Conservation (phyloP, 2,113 vertebrate species). For the Zootoca vivipara region DNA sequence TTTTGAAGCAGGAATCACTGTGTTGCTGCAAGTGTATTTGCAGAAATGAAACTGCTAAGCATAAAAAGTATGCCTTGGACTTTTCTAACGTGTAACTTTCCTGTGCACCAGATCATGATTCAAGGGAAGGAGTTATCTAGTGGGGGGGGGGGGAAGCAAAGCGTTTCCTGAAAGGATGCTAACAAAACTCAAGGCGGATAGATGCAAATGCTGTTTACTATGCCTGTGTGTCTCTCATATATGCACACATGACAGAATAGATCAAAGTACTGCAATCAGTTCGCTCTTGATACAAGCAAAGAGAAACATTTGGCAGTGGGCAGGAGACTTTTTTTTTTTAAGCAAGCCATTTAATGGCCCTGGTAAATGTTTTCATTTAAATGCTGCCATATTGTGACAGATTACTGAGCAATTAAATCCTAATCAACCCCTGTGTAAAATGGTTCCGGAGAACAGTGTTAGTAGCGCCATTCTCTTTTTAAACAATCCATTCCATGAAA, state of each 20-base stretch:
- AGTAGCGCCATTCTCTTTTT: slow-evolving; percentile 26
- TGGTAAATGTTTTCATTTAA: slow-evolving; percentile 62
- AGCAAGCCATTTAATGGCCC: slow-evolving; percentile 46
- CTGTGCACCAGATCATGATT: accelerated
- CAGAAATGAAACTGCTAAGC: background rate
- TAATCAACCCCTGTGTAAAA: slow-evolving; percentile 52
- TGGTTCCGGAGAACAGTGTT: slow-evolving; percentile 39
- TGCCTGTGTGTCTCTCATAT: background rate
- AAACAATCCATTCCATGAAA: slow-evolving; percentile 5
- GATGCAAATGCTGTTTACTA: background rate
- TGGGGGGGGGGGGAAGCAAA: background rate
- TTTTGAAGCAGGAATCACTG: background rate
- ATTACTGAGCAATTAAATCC: slow-evolving; percentile 58
- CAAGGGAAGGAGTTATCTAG: accelerated
- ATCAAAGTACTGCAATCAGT: slow-evolving; percentile 34
- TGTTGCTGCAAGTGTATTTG: background rate
- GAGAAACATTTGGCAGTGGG: slow-evolving; percentile 39
- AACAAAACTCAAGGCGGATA: slow-evolving; percentile 33
- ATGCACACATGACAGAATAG: background rate
- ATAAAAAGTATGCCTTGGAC: background rate
- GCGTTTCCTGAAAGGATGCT: background rate
- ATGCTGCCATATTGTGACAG: slow-evolving; percentile 58
- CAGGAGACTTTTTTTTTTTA: slow-evolving; percentile 18
- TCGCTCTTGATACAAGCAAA: slow-evolving; percentile 51
- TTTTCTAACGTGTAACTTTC: background rate